Evolutionary conservation across 2,888 invertebrate genomes (phyloP).

Genomic region (Mimumesa dahlbomi): DNA sequence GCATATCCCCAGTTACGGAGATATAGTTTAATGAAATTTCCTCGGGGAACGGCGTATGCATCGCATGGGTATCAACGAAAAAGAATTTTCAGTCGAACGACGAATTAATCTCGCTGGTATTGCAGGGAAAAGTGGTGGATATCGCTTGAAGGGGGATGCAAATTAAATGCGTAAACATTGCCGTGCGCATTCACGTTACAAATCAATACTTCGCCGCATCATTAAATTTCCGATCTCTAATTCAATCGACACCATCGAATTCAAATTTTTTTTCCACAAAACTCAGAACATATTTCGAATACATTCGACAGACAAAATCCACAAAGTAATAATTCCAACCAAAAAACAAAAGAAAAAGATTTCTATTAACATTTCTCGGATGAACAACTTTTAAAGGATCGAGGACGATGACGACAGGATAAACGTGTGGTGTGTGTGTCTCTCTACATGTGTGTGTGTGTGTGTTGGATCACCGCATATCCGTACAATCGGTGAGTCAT

Average conservation of each 20-base stretch:
- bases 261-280: too few relatives aligned
- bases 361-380: too few relatives aligned
- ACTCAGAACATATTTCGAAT: too few relatives aligned
- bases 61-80: background rate
- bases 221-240: conserved; percentile 16
- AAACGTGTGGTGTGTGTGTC: background rate
- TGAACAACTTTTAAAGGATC: background rate
- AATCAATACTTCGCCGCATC: conserved; percentile 38
- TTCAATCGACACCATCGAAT: conserved; percentile 1
- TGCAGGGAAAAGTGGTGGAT: conserved; percentile 16
- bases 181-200: background rate
- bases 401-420: background rate
- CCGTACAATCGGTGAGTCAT: conserved; percentile 53
- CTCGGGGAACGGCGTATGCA: conserved; percentile 15
- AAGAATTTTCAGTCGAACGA: conserved; percentile 29
- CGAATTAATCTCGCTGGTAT: conserved; percentile 36
- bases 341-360: too few relatives aligned
- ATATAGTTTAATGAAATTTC: conserved; percentile 35
- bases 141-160: conserved; percentile 16
- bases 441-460: background rate
- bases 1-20: too few relatives aligned
- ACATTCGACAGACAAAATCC: too few relatives aligned
- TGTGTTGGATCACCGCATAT: conserved; percentile 31
- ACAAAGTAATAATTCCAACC: too few relatives aligned
- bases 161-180: conserved; percentile 48